phyloP scores from a whole-genome alignment of 2,888 invertebrate genomes.

The Fragum whitleyi region DNA sequence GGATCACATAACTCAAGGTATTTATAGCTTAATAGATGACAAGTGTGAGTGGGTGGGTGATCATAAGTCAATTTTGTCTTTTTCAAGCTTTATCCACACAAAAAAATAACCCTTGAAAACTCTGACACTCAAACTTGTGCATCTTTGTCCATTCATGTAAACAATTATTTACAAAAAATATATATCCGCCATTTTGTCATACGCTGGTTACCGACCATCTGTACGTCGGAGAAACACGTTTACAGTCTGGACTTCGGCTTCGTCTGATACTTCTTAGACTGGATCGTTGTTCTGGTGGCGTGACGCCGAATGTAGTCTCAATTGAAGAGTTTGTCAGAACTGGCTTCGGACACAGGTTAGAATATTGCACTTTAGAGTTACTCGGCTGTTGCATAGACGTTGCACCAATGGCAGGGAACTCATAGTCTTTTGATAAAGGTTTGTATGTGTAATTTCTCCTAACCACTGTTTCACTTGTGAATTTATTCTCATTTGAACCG shows the following conservation, averaged over 20 bases:
- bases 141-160: too few relatives aligned
- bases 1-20: too few relatives aligned
- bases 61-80: too few relatives aligned
- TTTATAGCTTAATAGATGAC: too few relatives aligned
- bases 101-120: too few relatives aligned
- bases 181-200: constrained; percentile 17
- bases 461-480: neutral
- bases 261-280: constrained; percentile 27
- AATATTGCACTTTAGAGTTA: constrained; percentile 8
- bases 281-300: constrained; percentile 26
- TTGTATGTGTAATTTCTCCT: neutral
- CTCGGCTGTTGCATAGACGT: constrained; percentile 13
- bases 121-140: too few relatives aligned
- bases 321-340: constrained; percentile 19
- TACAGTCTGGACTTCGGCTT: constrained; percentile 19
- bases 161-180: too few relatives aligned
- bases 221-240: constrained; percentile 30
- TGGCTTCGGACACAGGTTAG: constrained; percentile 11
- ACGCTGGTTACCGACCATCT: constrained; percentile 65
- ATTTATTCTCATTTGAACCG: neutral
- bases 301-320: constrained; percentile 46
- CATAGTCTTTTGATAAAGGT: constrained; percentile 5
- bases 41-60: too few relatives aligned
- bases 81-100: too few relatives aligned
- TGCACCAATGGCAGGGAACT: constrained; percentile 17